Base-by-base conservation (phyloP, 2,797 vertebrate genomes). In the Macroramphosus scolopax region DNA sequence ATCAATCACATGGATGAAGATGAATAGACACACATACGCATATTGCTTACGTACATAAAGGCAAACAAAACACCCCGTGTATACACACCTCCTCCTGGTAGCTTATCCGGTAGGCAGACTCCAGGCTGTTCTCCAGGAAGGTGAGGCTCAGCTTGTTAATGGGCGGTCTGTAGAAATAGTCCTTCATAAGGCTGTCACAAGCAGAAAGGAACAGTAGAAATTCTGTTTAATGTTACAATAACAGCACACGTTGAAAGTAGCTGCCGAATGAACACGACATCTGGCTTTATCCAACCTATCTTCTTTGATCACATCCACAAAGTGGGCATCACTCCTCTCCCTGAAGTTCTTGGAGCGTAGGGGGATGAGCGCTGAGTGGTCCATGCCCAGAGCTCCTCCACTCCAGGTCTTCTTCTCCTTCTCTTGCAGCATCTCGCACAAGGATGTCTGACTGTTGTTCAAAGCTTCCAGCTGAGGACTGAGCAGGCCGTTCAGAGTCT, bases 281-380 rank as follows among this genome's bases (percentile, higher is more conserved):
- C n/a, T n/a, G n/a, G n/a, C n/a, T n/a, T n/a, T n/a, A n/a, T n/a
- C 46, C 80, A 77, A 98, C 97, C 96, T 96, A 88, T 98, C 96
- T 67, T 97, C 95, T 79, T 97, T 99, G 69, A 99, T 98, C 25
- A 99, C 97, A 14, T 98, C 96, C 42, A 99, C 97, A 72, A 99
- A 99, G 75, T 99, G 97, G 41, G 92, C 96, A 1, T 99, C 97
- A 0, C 95, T 99, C 75, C 95, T 94, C 82, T 98, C 95, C 26
- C 95, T 73, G 86, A 98, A 97, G 82, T 97, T 97, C 81, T 99
- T 98, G 80, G 94, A 97, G 47, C 96, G 89, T 36, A 99, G 75
- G 0, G 96, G 96, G 51, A 99, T 94, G 48, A 99, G 93, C 1
- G 93, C 93, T 0, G 96, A 96, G 48, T 96, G 95, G 64, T 98